Evolutionary conservation across 92 coral and sea anemone genomes (phyloP).

Genomic region (Phenganax subtilis): DNA sequence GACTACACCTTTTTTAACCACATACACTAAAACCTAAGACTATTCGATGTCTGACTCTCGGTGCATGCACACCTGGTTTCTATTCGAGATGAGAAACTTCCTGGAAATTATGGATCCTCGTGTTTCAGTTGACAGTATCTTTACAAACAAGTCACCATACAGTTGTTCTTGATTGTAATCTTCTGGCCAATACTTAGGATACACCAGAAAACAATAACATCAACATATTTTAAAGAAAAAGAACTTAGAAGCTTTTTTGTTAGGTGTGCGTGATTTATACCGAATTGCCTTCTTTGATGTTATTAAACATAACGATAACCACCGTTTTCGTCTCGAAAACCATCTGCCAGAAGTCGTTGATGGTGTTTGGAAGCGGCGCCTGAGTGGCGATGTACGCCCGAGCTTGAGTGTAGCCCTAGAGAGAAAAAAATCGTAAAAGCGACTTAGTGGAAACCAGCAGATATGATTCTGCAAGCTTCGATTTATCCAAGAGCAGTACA

Average conservation of each 20-base stretch:
- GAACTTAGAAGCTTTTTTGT: neutral
- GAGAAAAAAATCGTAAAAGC: neutral
- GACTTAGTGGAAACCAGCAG: neutral
- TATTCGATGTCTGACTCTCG: neutral
- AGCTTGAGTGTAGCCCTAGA: slow-evolving; percentile 79
- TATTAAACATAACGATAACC: slow-evolving; percentile 77
- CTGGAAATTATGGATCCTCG: slow-evolving; percentile 16
- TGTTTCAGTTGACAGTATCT: slow-evolving; percentile 14
- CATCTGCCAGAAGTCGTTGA: slow-evolving; percentile 91
- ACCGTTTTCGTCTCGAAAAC: slow-evolving; percentile 80
- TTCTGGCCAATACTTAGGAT: slow-evolving; percentile 32
- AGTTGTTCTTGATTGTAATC: neutral
- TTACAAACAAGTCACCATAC: slow-evolving; percentile 29
- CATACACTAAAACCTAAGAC: too few species aligned
- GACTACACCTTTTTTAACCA: too few species aligned
- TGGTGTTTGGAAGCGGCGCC: slow-evolving; percentile 85
- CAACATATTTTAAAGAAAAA: neutral
- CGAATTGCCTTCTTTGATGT: slow-evolving; percentile 78
- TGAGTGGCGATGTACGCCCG: slow-evolving; percentile 92
- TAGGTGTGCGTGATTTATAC: slow-evolving; percentile 32
- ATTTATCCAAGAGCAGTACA: neutral
- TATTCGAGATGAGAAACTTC: slow-evolving; percentile 11
- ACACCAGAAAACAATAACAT: neutral
- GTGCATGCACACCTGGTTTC: neutral
- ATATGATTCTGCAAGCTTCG: neutral